phyloP scores from a whole-genome alignment of 2,113 vertebrate species.

The Periophthalmodon schlosseri region DNA sequence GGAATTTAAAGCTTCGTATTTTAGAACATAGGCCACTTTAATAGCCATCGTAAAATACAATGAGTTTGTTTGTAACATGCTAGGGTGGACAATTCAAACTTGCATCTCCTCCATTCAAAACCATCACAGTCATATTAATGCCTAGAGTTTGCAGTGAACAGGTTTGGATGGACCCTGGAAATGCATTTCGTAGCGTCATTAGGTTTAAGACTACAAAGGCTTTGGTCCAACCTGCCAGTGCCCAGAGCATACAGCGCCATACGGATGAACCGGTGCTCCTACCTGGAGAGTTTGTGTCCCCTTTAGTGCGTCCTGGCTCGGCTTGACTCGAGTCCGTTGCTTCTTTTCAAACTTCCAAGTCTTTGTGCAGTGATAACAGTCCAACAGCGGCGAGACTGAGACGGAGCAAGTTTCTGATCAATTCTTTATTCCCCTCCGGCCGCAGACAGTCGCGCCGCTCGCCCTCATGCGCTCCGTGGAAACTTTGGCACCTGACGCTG shows the following conservation, averaged over 20 bases:
- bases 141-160: not conserved
- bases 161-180: not conserved
- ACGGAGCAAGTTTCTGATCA: constrained; percentile 5
- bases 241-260: not conserved
- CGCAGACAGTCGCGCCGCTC: constrained; percentile 7
- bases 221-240: not conserved
- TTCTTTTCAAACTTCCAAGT: constrained; percentile 21
- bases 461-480: constrained; percentile 20
- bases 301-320: not conserved
- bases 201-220: not conserved
- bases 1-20: no score
- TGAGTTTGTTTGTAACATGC: no score
- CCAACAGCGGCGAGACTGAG: not conserved
- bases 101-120: no score
- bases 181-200: not conserved
- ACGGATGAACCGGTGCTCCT: not conserved
- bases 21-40: no score
- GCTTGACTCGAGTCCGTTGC: constrained; percentile 1
- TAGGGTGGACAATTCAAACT: no score
- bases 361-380: constrained; percentile 1
- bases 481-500: constrained; percentile 53
- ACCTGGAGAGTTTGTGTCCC: constrained; percentile 9
- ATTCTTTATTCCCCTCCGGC: not conserved
- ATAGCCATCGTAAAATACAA: no score
- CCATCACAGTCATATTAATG: not conserved